phyloP scores from a whole-genome alignment of 2,888 invertebrate species.

The Neoscelio sp. region DNA sequence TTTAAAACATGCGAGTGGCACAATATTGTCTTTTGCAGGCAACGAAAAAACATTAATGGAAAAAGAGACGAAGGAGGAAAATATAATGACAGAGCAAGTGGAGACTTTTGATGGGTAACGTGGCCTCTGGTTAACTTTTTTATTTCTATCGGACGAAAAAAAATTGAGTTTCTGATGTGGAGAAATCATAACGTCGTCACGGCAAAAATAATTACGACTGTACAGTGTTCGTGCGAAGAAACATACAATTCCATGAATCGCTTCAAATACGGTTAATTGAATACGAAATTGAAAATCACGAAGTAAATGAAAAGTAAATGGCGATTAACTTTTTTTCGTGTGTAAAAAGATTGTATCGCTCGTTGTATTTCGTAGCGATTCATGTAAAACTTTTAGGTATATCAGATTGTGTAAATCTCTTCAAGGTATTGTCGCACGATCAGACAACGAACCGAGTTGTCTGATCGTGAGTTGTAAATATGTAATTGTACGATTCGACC shows the following conservation, averaged over 20 bases:
- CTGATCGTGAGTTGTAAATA: conserved; percentile 63
- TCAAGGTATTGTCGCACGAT: conserved; percentile 63
- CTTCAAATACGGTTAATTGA: conserved; percentile 30
- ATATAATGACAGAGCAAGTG: too few relatives aligned
- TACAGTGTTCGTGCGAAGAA: conserved; percentile 60
- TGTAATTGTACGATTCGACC: conserved; percentile 63
- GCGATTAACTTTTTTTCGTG: background rate
- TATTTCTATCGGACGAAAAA: conserved; percentile 31
- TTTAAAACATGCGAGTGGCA: conserved; percentile 27
- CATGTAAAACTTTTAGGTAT: conserved; percentile 47
- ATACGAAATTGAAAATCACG: conserved; percentile 8
- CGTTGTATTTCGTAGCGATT: conserved; percentile 35
- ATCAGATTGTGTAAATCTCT: conserved; percentile 62
- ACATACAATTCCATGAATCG: conserved; percentile 38
- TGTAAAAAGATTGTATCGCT: conserved; percentile 8
- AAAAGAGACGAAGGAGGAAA: background rate
- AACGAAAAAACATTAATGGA: conserved; percentile 21
- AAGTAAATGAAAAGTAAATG: conserved; percentile 13
- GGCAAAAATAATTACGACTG: conserved; percentile 43
- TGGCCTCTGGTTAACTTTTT: conserved; percentile 22
- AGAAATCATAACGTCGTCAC: conserved; percentile 40
- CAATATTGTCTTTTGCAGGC: conserved; percentile 6
- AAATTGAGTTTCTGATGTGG: conserved; percentile 33
- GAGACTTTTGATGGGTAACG: background rate
- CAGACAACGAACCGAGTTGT: conserved; percentile 44